phyloP scores from a whole-genome alignment of 2,888 invertebrate genomes.

The Acrocyrtus sp. region DNA sequence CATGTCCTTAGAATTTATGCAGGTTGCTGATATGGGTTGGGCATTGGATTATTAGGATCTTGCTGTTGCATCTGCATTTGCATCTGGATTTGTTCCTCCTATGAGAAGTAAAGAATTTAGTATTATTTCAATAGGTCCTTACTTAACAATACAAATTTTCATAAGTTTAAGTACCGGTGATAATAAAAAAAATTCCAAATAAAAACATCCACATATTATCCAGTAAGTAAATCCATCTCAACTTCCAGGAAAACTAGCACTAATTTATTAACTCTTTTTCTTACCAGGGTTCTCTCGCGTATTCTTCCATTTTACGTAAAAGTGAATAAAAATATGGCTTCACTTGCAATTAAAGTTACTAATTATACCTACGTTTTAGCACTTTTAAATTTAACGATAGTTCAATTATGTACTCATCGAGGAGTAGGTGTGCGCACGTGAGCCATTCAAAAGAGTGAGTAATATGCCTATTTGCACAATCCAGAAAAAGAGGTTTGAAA shows the following conservation, averaged over 20 bases:
- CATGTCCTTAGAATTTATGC: slow-evolving; percentile 34
- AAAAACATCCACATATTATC: background rate
- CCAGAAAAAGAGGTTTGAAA: background rate
- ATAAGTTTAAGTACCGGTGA: slow-evolving; percentile 54
- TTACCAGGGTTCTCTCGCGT: slow-evolving; percentile 91
- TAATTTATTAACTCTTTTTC: slow-evolving; percentile 19
- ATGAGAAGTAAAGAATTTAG: slow-evolving; percentile 15
- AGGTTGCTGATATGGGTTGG: slow-evolving; percentile 40
- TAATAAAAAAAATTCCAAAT: slow-evolving; percentile 83
- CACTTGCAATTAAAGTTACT: background rate
- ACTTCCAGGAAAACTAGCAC: background rate
- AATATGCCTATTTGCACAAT: background rate
- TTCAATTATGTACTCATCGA: background rate
- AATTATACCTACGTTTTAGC: background rate
- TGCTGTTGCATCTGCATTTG: slow-evolving; percentile 57
- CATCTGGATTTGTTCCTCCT: slow-evolving; percentile 62
- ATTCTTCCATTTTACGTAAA: slow-evolving; percentile 83
- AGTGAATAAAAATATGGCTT: background rate
- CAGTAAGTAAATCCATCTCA: no score
- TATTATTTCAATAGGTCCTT: background rate
- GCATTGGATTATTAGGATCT: slow-evolving; percentile 53
- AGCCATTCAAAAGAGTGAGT: background rate
- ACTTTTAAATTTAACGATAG: background rate
- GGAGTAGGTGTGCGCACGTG: slow-evolving; percentile 1
- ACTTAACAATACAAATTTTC: slow-evolving; percentile 2